phyloP scores from a whole-genome alignment of 2,113 vertebrate species.

The Megalops atlanticus region DNA sequence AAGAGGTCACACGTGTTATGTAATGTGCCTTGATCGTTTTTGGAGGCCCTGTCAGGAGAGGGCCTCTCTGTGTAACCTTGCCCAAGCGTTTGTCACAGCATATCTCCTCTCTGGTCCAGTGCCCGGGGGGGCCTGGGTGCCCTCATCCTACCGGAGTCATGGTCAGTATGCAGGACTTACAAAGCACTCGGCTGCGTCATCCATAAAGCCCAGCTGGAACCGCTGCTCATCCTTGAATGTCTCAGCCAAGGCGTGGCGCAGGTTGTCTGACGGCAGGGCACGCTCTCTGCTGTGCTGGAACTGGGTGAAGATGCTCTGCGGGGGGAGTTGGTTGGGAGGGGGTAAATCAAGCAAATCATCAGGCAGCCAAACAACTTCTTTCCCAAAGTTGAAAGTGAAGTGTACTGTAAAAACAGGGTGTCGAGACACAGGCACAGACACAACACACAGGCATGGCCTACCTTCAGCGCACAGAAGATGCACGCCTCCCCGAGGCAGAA shows the following conservation, averaged over 20 bases:
- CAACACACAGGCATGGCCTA: no score
- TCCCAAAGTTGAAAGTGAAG: not conserved
- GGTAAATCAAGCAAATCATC: not conserved
- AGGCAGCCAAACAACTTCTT: not conserved
- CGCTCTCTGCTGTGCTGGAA: constrained; percentile 94
- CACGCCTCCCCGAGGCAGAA: constrained; percentile 92
- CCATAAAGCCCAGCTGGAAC: constrained; percentile 97
- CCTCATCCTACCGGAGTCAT: not conserved
- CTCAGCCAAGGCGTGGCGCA: constrained; percentile 91
- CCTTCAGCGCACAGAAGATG: constrained; percentile 98
- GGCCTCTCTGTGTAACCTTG: not conserved
- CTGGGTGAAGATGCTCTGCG: constrained; percentile 89
- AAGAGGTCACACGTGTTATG: not conserved
- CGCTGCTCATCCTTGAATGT: constrained; percentile 97
- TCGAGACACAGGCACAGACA: no score
- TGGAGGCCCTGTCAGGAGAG: not conserved
- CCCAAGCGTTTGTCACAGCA: not conserved
- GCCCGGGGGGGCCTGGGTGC: not conserved
- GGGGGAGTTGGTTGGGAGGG: not conserved
- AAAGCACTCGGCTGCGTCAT: constrained; percentile 97
- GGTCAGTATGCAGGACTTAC: constrained; percentile 70
- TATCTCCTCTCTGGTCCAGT: not conserved
- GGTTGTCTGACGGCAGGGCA: constrained; percentile 91
- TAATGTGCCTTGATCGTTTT: not conserved
- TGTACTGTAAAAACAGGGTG: not conserved